Evolutionary conservation across 2,888 invertebrate species (phyloP).

Genomic region (Chrysina gloriosa): DNA sequence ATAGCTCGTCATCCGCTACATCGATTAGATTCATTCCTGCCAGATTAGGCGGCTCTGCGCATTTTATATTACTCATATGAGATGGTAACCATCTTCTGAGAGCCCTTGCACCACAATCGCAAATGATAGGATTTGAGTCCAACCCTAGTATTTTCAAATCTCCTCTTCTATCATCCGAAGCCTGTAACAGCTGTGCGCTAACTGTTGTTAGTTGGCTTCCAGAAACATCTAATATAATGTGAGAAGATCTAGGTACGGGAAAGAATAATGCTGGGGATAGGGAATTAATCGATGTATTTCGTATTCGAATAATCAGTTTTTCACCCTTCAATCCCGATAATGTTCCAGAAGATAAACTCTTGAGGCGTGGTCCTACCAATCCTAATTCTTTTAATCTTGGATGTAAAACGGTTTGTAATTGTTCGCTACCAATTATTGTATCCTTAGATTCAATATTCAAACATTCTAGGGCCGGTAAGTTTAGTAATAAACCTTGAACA

Average conservation of each 20-base stretch:
- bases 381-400: conserved; percentile 81
- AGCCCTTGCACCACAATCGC: conserved; percentile 86
- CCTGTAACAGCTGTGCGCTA: conserved; percentile 81
- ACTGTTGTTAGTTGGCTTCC: conserved; percentile 83
- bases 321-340: conserved; percentile 84
- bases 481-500: conserved; percentile 84
- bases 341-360: conserved; percentile 84
- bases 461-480: conserved; percentile 78
- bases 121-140: conserved; percentile 82
- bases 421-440: conserved; percentile 82
- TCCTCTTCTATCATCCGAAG: conserved; percentile 84
- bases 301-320: conserved; percentile 77
- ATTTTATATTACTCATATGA: conserved; percentile 70
- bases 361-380: conserved; percentile 79
- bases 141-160: conserved; percentile 81
- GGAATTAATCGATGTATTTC: conserved; percentile 82
- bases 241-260: conserved; percentile 87
- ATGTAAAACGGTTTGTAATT: conserved; percentile 82
- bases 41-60: conserved; percentile 78
- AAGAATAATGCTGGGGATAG: conserved; percentile 87
- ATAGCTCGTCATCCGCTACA: conserved; percentile 83
- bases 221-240: conserved; percentile 80
- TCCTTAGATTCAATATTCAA: conserved; percentile 91
- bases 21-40: conserved; percentile 77
- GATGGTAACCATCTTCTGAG: conserved; percentile 82